These are phyloP conservation scores for Drosophila subquinaria DNA, from an alignment of 2,888 invertebrate species.

Conservation along the genomic window DNA sequence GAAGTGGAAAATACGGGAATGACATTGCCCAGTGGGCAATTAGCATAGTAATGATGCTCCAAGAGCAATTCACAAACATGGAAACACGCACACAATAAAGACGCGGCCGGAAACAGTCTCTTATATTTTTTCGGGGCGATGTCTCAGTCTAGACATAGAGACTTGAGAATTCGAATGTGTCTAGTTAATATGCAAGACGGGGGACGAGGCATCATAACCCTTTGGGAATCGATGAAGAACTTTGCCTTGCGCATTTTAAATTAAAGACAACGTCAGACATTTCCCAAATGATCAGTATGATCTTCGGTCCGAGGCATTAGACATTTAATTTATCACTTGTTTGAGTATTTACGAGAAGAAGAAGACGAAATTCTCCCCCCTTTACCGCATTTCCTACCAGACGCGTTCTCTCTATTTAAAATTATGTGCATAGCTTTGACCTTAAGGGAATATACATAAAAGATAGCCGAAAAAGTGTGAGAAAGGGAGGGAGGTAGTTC, in stretches of 20 bases:
- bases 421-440: constrained; percentile 53
- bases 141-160: constrained; percentile 11
- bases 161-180: constrained; percentile 14
- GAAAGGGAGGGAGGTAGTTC: constrained; percentile 6
- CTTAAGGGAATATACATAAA: constrained; percentile 40
- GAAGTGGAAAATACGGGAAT: not conserved
- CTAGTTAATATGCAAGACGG: constrained; percentile 31
- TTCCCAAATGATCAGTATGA: constrained; percentile 56
- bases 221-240: constrained; percentile 36
- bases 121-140: not conserved
- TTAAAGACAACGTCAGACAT: constrained; percentile 45
- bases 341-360: constrained; percentile 1
- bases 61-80: constrained; percentile 46
- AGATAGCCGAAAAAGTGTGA: constrained; percentile 23
- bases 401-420: constrained; percentile 28
- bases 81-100: constrained; percentile 12
- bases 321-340: constrained; percentile 71
- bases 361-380: constrained; percentile 35
- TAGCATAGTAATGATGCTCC: constrained; percentile 57
- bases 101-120: constrained; percentile 14
- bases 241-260: constrained; percentile 53
- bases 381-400: not conserved
- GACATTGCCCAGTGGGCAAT: constrained; percentile 42
- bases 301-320: constrained; percentile 62
- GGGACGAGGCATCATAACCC: constrained; percentile 27